These are phyloP conservation scores for Galbula dea DNA, from an alignment of 2,113 vertebrate species.

Conservation along the genomic window DNA sequence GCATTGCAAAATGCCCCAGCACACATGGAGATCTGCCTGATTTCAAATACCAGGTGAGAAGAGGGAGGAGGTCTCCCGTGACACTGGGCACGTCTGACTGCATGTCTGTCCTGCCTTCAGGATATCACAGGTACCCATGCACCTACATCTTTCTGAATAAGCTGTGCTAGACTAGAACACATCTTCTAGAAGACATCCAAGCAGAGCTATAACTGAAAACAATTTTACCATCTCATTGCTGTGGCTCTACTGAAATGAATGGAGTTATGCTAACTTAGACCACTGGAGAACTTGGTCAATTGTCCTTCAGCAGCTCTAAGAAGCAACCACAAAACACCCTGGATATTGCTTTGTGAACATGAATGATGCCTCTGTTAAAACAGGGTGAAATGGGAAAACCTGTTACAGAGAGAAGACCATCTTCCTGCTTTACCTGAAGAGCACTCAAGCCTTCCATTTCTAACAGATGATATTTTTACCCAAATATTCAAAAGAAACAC, in stretches of 20 bases:
- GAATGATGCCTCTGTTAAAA: neutral
- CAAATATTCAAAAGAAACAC: neutral
- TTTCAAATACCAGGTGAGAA: neutral
- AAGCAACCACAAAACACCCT: neutral
- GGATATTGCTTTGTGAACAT: neutral
- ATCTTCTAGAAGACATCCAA: neutral
- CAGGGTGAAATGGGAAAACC: neutral
- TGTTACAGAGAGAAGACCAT: neutral
- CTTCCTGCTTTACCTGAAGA: neutral
- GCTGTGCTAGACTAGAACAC: neutral
- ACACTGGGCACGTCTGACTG: rapidly evolving
- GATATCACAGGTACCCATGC: neutral
- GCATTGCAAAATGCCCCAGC: neutral
- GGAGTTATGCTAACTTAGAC: neutral
- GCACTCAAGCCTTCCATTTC: neutral
- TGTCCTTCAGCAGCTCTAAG: neutral
- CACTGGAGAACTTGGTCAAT: neutral
- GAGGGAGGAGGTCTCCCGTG: neutral
- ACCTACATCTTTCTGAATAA: neutral
- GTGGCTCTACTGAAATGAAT: neutral
- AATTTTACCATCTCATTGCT: neutral
- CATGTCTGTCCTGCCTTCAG: neutral
- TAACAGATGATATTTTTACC: neutral
- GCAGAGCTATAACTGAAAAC: neutral
- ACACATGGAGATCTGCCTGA: neutral